These are phyloP conservation scores for Glyptemys insculpta DNA, from an alignment of 2,797 vertebrate species.

Conservation along the genomic window DNA sequence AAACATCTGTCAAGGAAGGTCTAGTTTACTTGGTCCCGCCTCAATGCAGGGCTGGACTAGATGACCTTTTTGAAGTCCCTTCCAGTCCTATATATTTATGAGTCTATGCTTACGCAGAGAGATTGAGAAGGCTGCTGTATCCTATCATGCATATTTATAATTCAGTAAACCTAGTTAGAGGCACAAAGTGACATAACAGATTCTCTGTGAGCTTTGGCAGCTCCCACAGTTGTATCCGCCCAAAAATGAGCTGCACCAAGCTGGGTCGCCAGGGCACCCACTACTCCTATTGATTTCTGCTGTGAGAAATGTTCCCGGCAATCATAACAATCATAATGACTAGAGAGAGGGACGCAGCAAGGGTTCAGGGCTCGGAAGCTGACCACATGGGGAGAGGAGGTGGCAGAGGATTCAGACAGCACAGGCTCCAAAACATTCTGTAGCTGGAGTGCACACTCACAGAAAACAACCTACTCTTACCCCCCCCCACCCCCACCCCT, in stretches of 20 bases:
- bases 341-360: not conserved
- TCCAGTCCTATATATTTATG: not conserved
- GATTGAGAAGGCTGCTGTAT: not conserved
- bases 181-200: not conserved
- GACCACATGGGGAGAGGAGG: not conserved
- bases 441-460: not conserved
- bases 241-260: not conserved
- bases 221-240: not conserved
- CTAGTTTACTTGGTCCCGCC: not conserved
- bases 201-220: not conserved
- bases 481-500: too few species aligned
- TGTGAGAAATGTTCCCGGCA: rapidly evolving
- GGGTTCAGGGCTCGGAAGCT: not conserved
- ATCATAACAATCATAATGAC: not conserved
- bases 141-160: not conserved
- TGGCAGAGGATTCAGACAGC: not conserved
- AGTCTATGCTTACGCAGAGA: not conserved
- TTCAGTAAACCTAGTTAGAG: slow-evolving; percentile 7
- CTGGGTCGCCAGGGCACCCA: not conserved
- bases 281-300: not conserved
- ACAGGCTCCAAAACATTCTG: not conserved
- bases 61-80: not conserved
- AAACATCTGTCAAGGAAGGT: not conserved
- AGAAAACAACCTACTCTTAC: not conserved
- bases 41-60: not conserved